Conservation (phyloP, 2,797 vertebrate species). For the Varecia variegata region DNA sequence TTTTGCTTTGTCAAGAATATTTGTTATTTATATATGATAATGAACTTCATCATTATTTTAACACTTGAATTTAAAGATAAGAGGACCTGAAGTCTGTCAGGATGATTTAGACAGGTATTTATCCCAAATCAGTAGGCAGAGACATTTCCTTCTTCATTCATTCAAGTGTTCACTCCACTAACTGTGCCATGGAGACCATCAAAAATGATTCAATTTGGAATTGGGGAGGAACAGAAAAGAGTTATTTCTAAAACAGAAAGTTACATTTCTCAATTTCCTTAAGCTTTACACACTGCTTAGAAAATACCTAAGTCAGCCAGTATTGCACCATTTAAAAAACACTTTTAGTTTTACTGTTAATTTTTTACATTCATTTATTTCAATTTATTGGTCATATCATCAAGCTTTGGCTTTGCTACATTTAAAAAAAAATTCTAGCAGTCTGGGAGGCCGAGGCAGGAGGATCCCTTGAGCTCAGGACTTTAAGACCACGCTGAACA, state of each 20-base stretch:
- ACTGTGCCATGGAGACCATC: neutral
- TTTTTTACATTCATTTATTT: neutral
- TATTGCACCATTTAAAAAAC: neutral
- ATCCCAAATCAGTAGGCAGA: conserved; percentile 23
- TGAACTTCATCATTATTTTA: conserved; percentile 64
- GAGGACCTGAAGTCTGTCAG: conserved; percentile 24
- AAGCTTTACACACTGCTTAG: neutral
- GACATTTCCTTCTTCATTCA: conserved; percentile 37
- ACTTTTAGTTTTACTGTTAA: neutral
- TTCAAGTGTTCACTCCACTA: conserved; percentile 35
- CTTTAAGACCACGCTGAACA: neutral
- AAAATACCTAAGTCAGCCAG: neutral
- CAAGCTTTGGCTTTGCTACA: neutral
- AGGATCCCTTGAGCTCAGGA: neutral
- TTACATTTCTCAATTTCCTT: neutral
- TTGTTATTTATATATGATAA: conserved; percentile 64
- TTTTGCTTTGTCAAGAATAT: conserved; percentile 41
- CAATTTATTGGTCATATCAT: neutral
- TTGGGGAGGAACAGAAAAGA: neutral
- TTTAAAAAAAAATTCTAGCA: neutral
- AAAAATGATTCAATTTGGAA: neutral
- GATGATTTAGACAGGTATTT: conserved; percentile 48
- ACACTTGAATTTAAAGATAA: conserved; percentile 42
- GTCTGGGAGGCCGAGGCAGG: neutral
- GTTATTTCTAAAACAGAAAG: neutral